Base-by-base conservation (phyloP, 2,888 invertebrate species). In the Leptopilina drosophilae region DNA sequence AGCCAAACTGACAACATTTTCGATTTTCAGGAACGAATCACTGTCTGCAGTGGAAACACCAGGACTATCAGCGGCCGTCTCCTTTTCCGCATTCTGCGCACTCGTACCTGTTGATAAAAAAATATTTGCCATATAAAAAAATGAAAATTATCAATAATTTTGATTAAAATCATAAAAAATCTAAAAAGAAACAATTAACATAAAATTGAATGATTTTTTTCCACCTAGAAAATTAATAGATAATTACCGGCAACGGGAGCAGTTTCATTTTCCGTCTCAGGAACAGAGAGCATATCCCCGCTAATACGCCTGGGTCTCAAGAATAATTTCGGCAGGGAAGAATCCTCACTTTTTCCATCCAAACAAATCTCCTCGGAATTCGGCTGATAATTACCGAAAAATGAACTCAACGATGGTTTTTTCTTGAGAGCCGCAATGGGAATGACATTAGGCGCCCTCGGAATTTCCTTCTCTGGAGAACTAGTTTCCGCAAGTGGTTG, bases 1-100 rank as follows among this genome's bases (percentile, higher is more conserved):
- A 40, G 93, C 93, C 1, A 94, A 92, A 84, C 94, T 94, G 5
- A 94, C 90, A 8, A 94, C 93, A 83, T 92, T 94, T 84, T 93
- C 93, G 65, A 94, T 94, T 80, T 93, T 89, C 20, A 92, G 81
- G 76, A 91, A 91, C 5, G 90, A 89, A 20, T 89, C 89, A 65
- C 12, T 42, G 15, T 77, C 78, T 9, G 59, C 12, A 15, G 11
- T 67, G 11, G 78, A 9, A 12, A 62, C 42, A 59, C 14, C 73
- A 40, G 78, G 40, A 49, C 79, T n/a, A 40, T 83, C 83, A 12
- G 56, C 53, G 0, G 77, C 78, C 3, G 82, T 46, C 42, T 80
- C 67, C 15, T 11, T 79, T 8, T 40, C 81, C 2, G 64, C 5
- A 64, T 76, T 64, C 77, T 82, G 82, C 59, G 65, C 62, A 66